phyloP scores from a whole-genome alignment of 2,888 invertebrate species.

The Sepioteuthis lessoniana region DNA sequence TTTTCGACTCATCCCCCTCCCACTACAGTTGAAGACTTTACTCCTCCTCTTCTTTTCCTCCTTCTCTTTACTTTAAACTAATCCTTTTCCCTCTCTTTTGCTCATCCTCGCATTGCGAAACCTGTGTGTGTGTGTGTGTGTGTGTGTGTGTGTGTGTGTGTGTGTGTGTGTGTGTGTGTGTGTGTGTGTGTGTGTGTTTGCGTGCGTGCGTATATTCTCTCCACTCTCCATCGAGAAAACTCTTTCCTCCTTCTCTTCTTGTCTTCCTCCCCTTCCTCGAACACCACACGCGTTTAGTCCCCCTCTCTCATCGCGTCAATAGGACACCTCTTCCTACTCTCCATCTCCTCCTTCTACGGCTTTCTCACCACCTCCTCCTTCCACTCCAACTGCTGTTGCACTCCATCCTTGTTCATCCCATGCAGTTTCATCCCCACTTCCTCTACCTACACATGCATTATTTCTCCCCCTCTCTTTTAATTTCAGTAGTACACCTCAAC shows the following conservation, averaged over 20 bases:
- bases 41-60: not conserved
- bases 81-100: not conserved
- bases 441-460: not conserved
- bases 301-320: not conserved
- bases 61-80: not conserved
- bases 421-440: not conserved
- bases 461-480: not conserved
- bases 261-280: not conserved
- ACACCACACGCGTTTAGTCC: not conserved
- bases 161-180: not conserved
- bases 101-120: no score
- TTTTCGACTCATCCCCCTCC: not conserved
- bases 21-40: not conserved
- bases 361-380: not conserved
- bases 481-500: not conserved
- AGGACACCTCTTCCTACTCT: slow-evolving; percentile 10
- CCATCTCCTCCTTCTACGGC: not conserved
- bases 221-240: not conserved
- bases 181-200: not conserved
- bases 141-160: not conserved
- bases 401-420: not conserved
- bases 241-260: not conserved
- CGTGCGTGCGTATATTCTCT: not conserved
- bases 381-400: not conserved
- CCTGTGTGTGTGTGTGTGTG: not conserved